Percentiles rank a stretch among this genome's conserved stretches.
phyloP scores from a whole-genome alignment of 2,113 vertebrate species.

The Chrysochloris asiatica region DNA sequence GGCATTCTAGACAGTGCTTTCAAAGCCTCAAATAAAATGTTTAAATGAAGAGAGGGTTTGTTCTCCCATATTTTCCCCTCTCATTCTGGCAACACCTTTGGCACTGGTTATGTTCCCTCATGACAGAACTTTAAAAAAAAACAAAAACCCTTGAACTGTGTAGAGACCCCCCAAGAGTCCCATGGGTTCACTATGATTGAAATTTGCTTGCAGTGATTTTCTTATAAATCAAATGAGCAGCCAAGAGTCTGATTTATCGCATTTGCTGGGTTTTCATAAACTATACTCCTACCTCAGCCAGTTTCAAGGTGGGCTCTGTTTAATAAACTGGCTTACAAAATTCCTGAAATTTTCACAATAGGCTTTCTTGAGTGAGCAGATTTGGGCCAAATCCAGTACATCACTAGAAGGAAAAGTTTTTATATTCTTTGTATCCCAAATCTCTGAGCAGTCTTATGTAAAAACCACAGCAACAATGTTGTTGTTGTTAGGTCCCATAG shows the following conservation, averaged over 20 bases:
- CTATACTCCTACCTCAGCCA: neutral
- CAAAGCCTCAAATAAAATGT: constrained; percentile 56
- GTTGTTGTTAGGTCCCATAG: too few species aligned
- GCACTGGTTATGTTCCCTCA: constrained; percentile 13
- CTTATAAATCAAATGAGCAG: constrained; percentile 20
- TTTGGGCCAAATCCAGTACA: neutral
- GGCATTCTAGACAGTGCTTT: constrained; percentile 17
- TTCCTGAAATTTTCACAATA: neutral
- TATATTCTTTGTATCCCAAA: neutral
- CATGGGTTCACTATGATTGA: neutral
- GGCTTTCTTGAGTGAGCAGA: neutral
- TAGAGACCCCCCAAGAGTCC: neutral
- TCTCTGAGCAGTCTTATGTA: neutral
- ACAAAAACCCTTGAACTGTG: constrained; percentile 4
- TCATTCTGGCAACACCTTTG: constrained; percentile 40
- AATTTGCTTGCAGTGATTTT: neutral
- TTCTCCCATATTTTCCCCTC: neutral
- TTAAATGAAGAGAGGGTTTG: constrained; percentile 33
- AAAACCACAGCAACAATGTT: constrained; percentile 31
- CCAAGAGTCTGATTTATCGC: neutral
- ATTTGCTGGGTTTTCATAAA: constrained; percentile 5
- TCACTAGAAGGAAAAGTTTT: too few species aligned
- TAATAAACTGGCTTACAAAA: constrained; percentile 25
- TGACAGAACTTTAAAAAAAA: constrained; percentile 23
- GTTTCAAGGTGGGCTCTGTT: neutral